phyloP scores from a whole-genome alignment of 2,888 invertebrate species.

The Lepidocyrtoides sp. region DNA sequence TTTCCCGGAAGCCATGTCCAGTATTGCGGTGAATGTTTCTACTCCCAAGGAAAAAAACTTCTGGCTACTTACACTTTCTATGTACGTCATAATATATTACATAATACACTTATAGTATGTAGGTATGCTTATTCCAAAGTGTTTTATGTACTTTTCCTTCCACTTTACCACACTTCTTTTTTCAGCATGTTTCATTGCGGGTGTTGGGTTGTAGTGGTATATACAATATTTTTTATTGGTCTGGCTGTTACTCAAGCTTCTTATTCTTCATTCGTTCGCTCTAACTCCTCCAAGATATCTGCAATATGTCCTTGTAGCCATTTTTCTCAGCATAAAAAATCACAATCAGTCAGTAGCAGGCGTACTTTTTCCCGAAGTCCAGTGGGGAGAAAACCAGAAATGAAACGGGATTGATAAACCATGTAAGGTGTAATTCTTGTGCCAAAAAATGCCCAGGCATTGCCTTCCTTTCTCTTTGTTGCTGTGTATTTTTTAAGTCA shows the following conservation, averaged over 20 bases:
- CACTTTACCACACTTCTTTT: neutral
- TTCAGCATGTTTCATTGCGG: neutral
- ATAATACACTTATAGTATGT: too few relatives aligned
- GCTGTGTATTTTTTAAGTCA: constrained; percentile 63
- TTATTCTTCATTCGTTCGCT: constrained; percentile 51
- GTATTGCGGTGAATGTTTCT: neutral
- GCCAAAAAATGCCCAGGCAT: constrained; percentile 62
- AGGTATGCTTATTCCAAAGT: too few relatives aligned
- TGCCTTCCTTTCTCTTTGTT: constrained; percentile 3
- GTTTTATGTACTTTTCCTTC: constrained; percentile 6
- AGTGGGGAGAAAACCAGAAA: constrained; percentile 66
- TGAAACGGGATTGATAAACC: constrained; percentile 75
- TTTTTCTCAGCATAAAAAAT: constrained; percentile 79
- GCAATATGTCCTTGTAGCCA: constrained; percentile 74
- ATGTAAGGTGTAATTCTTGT: constrained; percentile 73
- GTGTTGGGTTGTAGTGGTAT: neutral
- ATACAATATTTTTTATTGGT: constrained; percentile 29
- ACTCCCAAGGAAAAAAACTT: neutral
- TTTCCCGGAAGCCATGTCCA: constrained; percentile 63
- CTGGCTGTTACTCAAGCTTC: constrained; percentile 37
- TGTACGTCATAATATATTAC: neutral
- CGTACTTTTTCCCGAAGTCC: constrained; percentile 73
- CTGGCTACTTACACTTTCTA: neutral
- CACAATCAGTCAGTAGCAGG: constrained; percentile 76
- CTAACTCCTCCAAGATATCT: constrained; percentile 66